These are phyloP conservation scores for Leptinotarsa haldemani DNA, from an alignment of 2,888 invertebrate genomes.

Conservation along the genomic window DNA sequence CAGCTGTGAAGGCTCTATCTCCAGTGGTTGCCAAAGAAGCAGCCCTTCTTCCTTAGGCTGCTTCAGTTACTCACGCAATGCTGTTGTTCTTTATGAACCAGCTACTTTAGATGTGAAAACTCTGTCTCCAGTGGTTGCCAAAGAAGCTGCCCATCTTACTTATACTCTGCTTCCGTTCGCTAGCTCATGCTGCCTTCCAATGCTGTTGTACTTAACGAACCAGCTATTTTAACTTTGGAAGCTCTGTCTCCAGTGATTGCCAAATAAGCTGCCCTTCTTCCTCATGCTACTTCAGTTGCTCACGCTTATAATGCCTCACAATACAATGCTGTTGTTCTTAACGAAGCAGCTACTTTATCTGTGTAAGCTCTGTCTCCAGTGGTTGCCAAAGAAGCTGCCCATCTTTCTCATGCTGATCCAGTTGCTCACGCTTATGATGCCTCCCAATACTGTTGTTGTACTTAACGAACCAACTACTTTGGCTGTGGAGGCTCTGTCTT, in stretches of 20 bases:
- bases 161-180: too few relatives aligned
- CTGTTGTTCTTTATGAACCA: constrained; percentile 66
- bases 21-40: constrained; percentile 43
- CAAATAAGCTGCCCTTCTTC: too few relatives aligned
- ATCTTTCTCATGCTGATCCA: constrained; percentile 34
- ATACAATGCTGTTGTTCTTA: constrained; percentile 68
- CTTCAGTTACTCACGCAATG: constrained; percentile 58
- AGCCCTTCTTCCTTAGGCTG: constrained; percentile 43
- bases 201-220: constrained; percentile 53
- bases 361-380: constrained; percentile 48
- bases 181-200: constrained; percentile 65
- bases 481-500: constrained; percentile 47
- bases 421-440: not conserved
- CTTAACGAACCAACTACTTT: constrained; percentile 61
- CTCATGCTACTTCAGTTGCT: too few relatives aligned
- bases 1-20: constrained; percentile 47
- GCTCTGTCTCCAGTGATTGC: too few relatives aligned
- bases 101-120: constrained; percentile 47
- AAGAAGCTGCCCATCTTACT: constrained; percentile 48
- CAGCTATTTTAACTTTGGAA: too few relatives aligned
- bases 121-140: constrained; percentile 42
- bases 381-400: constrained; percentile 46
- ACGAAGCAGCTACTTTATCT: constrained; percentile 56
- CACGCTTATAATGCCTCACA: too few relatives aligned
- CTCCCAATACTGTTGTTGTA: constrained; percentile 66